Evolutionary conservation across 35 echinoderm and acorn worm species (phyloP).

Genomic region (Hemicentrotus pulcherrimus): DNA sequence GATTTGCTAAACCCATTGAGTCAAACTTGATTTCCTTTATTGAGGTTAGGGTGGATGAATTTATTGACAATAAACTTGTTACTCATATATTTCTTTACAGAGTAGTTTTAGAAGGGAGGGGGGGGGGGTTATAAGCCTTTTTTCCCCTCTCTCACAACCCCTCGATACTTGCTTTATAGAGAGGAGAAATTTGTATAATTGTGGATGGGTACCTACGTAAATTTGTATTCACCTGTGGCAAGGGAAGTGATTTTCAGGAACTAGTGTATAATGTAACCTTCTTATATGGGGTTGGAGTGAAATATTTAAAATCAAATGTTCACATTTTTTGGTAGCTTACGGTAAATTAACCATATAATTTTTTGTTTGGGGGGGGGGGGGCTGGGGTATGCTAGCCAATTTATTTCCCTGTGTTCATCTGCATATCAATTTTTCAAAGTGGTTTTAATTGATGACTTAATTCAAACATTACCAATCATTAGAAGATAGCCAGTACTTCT

Average conservation of each 20-base stretch:
- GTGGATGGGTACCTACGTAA: too few species aligned
- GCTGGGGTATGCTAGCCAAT: neutral
- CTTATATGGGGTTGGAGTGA: too few species aligned
- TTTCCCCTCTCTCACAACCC: too few species aligned
- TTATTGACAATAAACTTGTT: neutral
- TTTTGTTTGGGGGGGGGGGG: neutral
- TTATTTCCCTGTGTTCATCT: neutral
- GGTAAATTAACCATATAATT: neutral
- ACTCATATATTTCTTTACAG: neutral
- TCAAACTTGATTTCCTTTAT: conserved; percentile 4
- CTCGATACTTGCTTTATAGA: too few species aligned
- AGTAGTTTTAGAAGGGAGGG: too few species aligned
- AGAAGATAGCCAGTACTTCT: neutral
- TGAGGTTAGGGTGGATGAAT: neutral
- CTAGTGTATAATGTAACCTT: too few species aligned
- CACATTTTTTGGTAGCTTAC: neutral
- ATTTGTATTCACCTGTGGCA: too few species aligned
- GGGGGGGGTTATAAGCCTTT: too few species aligned
- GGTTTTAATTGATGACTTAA: neutral
- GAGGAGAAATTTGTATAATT: too few species aligned
- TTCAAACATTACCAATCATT: neutral
- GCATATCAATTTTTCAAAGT: neutral
- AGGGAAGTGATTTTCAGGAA: too few species aligned
- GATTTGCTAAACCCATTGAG: neutral
- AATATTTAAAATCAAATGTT: too few species aligned